Base-by-base conservation (phyloP, 2,113 vertebrate genomes). In the Protobothrops flavoviridis region DNA sequence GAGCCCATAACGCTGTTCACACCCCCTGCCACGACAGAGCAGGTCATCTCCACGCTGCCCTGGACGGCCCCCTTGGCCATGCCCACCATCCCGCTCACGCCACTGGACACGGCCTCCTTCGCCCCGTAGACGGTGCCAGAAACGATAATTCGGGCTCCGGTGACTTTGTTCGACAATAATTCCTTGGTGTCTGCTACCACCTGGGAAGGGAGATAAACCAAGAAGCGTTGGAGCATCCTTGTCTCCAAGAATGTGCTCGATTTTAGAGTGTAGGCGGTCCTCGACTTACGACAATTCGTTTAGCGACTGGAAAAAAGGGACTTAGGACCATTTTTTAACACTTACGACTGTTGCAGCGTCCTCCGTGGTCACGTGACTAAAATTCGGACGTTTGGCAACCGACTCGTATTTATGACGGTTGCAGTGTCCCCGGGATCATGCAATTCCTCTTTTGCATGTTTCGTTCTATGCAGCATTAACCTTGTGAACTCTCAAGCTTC, bases 141-240 rank as follows among this genome's bases (percentile, higher is more conserved):
- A 50, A 96, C 91, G 0, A 93, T 86, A 0, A 96, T 95, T 39
- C 92, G 92, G 61, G 96, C 96, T 2, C 94, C 96, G 0, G 92
- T 95, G 55, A 99, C 97, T 0, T 97, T 98, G 96, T 98, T 96
- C 0, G 97, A 97, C 91, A 99, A 69, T 93, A 98, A 97, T 94
- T 97, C 93, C 98, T 97, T 64, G 85, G 98, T 99, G 91, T 98
- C 97, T 0, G 98, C 98, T 94, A 99, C 97, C 94, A 99, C 96
- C 99, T 99, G 95, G 0, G 4, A 88, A 59, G 91, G 5, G 5
- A 26, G 52, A 55, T 3, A 33, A 55, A 56, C 20, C 2, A 12
- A 57, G 87, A 45, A 3, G 61, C 20, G 3, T 10, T 2, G 2
- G 17, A 17, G n/a, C 4, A 7, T 3, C 21, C 9, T 56, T 3